Conservation (phyloP, 1,140 invertebrate species). For the Thereuonema tuberculata region DNA sequence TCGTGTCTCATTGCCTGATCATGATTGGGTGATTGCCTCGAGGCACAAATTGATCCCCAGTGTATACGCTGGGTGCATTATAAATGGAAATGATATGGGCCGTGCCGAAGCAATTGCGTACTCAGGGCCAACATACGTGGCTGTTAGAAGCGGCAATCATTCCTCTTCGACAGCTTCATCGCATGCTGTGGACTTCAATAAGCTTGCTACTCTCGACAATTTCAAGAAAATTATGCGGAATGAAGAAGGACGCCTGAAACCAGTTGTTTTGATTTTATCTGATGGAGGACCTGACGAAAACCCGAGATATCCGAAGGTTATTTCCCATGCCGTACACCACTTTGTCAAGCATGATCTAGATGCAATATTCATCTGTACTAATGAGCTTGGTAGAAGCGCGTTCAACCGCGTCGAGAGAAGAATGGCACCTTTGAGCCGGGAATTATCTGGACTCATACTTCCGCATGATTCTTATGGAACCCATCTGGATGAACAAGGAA, state of each 20-base stretch:
- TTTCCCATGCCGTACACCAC: conserved; percentile 24
- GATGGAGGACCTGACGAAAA: conserved; percentile 35
- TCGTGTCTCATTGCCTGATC: conserved; percentile 28
- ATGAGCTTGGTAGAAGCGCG: conserved; percentile 31
- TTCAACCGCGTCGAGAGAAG: conserved; percentile 27
- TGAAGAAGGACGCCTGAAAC: conserved; percentile 22
- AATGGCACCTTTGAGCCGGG: conserved; percentile 31
- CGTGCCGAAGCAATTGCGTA: conserved; percentile 25
- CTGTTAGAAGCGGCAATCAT: conserved; percentile 29
- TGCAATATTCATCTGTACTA: conserved; percentile 30
- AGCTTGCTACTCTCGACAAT: conserved; percentile 3
- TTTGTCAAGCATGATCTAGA: conserved; percentile 31
- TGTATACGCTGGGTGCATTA: conserved; percentile 26
- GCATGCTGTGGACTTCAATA: conserved; percentile 27
- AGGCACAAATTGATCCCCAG: conserved; percentile 28
- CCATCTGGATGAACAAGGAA: conserved; percentile 27
- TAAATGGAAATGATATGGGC: conserved; percentile 22
- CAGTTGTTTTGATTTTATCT: conserved; percentile 27
- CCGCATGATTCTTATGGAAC: conserved; percentile 28
- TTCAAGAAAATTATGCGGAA: conserved; percentile 22
- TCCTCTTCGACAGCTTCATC: conserved; percentile 23
- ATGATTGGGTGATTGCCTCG: conserved; percentile 32
- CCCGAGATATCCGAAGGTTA: conserved; percentile 28
- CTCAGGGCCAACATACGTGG: conserved; percentile 32
- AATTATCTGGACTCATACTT: conserved; percentile 30